Base-by-base conservation (phyloP, 2,113 vertebrate species). In the Tylochromis polylepis region DNA sequence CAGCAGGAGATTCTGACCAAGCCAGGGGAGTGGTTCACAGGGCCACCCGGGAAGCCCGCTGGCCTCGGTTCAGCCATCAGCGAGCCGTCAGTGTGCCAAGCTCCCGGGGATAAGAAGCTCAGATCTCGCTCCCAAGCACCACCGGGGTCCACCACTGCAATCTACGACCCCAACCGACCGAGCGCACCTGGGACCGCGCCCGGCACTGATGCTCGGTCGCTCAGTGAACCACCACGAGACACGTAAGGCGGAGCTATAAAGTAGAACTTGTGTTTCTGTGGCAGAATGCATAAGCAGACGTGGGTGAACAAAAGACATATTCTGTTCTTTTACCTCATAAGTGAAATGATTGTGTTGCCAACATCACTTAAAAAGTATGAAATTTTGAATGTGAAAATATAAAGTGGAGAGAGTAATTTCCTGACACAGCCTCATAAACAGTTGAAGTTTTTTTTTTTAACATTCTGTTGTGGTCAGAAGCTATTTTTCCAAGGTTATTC, bases 1-100 rank as follows among this genome's bases (percentile, higher is more conserved):
- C 99, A 99, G 89, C 99, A 99, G 96, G 99, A 99, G 91, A 98
- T 99, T 96, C 95, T 99, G 90, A 98, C 98, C 56, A 98, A 98
- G 93, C 98, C 98, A 0, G 98, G 98, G 85, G 97, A 98, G 0
- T 99, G 98, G 98, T 98, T 99, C 95, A 97, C 97, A 27, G 97
- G 97, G 88, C 96, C 97, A 4, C 96, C 97, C 11, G 96, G 96
- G 88, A 97, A 97, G 58, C 27, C 96, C 90, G 34, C 87, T 6
- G 96, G 94, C 82, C 97, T 97, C 75, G 97, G 98, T n/a, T 97
- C 97, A 34, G 95, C 98, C 10, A 81, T 98, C 90, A 99, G 98
- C 81, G 98, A 99, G 31, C 98, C 97, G 1, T 97, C 97, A 0
- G 97, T 98, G 31, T 98, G 97, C 81, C 95, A 94, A 18, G 97